These are phyloP conservation scores for Hermetia illucens DNA, from an alignment of 1,140 invertebrate species.

Conservation along the genomic window DNA sequence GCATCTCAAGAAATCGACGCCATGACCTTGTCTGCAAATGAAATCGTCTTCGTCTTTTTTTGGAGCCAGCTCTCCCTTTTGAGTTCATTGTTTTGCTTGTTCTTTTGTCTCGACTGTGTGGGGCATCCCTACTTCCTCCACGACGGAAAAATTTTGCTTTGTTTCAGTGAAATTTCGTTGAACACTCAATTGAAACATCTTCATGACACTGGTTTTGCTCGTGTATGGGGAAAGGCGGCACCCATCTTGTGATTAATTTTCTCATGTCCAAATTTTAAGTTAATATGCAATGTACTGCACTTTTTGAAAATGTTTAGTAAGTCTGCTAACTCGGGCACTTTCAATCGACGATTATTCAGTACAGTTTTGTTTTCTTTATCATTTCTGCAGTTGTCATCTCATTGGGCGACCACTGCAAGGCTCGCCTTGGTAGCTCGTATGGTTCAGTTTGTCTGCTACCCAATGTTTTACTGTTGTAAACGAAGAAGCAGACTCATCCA, in stretches of 20 bases:
- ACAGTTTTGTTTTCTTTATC: conserved; percentile 9
- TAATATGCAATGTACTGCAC: conserved; percentile 14
- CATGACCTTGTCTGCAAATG: too few relatives aligned
- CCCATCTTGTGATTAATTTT: conserved; percentile 14
- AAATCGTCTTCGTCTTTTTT: conserved; percentile 17
- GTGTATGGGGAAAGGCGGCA: conserved; percentile 17
- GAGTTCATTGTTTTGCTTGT: conserved; percentile 16
- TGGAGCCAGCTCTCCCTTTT: conserved; percentile 11
- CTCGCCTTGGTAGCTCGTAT: conserved; percentile 2
- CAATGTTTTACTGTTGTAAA: too few relatives aligned
- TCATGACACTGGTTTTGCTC: conserved; percentile 15
- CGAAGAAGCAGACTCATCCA: too few relatives aligned
- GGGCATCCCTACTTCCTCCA: too few relatives aligned
- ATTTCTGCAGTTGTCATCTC: not conserved
- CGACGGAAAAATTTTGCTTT: conserved; percentile 16
- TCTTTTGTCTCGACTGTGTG: not conserved
- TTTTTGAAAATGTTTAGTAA: conserved; percentile 12
- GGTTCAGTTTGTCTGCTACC: too few relatives aligned
- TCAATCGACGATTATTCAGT: too few relatives aligned
- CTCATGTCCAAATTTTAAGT: conserved; percentile 12
- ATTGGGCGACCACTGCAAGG: not conserved
- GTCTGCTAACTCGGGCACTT: conserved; percentile 11
- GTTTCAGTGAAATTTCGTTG: conserved; percentile 10
- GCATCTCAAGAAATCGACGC: too few relatives aligned
- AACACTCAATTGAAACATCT: conserved; percentile 9